phyloP scores from a whole-genome alignment of 2,888 invertebrate genomes.

The Lampropteryx suffumata region DNA sequence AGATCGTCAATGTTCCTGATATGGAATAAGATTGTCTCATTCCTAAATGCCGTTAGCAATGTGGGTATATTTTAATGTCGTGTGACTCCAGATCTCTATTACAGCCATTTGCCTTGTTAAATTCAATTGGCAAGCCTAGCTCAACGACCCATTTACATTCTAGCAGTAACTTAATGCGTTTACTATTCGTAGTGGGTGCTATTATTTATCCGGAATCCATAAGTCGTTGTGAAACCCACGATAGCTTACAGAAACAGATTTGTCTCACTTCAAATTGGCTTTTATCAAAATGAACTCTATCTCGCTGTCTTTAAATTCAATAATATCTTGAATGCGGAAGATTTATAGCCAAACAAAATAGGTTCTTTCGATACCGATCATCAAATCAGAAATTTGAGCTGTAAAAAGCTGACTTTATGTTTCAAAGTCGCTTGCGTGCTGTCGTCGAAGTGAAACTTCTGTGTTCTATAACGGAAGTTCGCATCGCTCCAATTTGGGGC shows the following conservation, averaged over 20 bases:
- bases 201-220: constrained; percentile 26
- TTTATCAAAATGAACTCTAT: not conserved
- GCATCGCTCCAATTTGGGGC: constrained; percentile 35
- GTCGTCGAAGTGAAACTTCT: not conserved
- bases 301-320: not conserved
- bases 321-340: not conserved
- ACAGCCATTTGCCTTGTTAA: constrained; percentile 24
- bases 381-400: not conserved
- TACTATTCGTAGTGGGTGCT: constrained; percentile 25
- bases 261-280: constrained; percentile 2
- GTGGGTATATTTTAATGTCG: constrained; percentile 1
- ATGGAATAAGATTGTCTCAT: not conserved
- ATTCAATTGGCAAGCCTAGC: constrained; percentile 20
- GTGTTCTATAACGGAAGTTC: constrained; percentile 4
- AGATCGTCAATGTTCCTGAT: too few species aligned
- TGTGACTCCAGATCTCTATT: constrained; percentile 6
- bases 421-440: not conserved
- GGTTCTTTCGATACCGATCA: not conserved
- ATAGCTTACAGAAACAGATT: constrained; percentile 25
- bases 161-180: constrained; percentile 25
- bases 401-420: not conserved
- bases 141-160: constrained; percentile 26
- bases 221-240: constrained; percentile 19
- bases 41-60: constrained; percentile 2
- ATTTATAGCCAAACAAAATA: not conserved